Evolutionary conservation across 1,140 invertebrate species (phyloP).

Genomic region (Drosophila ironensis): DNA sequence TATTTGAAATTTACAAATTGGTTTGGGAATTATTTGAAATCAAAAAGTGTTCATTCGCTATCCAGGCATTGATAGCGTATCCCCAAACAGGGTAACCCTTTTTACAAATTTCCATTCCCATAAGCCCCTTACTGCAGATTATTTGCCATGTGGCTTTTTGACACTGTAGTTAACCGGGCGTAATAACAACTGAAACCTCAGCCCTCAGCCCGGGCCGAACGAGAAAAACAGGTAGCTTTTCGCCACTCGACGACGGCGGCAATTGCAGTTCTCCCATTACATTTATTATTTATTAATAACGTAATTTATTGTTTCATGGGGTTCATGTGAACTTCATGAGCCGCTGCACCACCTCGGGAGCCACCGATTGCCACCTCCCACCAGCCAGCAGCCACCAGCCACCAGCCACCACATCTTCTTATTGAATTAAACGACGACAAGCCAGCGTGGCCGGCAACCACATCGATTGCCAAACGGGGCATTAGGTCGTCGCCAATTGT

Average conservation of each 20-base stretch:
- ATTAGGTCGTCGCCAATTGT: constrained; percentile 77
- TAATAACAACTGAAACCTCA: constrained; percentile 53
- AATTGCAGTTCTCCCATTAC: constrained; percentile 73
- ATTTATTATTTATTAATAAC: constrained; percentile 82
- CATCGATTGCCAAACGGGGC: constrained; percentile 72
- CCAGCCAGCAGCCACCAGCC: not conserved
- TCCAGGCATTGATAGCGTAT: constrained; percentile 16
- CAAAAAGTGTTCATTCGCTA: too few relatives aligned
- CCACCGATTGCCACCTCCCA: constrained; percentile 7
- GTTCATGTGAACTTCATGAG: constrained; percentile 80
- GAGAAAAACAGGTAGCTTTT: constrained; percentile 73
- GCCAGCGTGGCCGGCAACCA: constrained; percentile 36
- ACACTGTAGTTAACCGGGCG: constrained; percentile 65
- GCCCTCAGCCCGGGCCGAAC: not conserved
- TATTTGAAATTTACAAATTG: too few relatives aligned
- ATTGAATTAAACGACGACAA: constrained; percentile 76
- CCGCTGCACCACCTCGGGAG: constrained; percentile 20
- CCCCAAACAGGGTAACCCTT: not conserved
- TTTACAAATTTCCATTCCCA: constrained; percentile 5
- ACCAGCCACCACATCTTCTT: constrained; percentile 37
- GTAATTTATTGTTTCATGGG: constrained; percentile 82
- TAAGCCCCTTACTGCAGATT: constrained; percentile 10
- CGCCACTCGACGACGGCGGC: constrained; percentile 28
- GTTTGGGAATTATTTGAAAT: too few relatives aligned
- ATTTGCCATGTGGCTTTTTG: constrained; percentile 65